Percentiles rank a stretch among this genome's conserved stretches.
Conservation (phyloP, 1,140 invertebrate species). For the Samia ricini region DNA sequence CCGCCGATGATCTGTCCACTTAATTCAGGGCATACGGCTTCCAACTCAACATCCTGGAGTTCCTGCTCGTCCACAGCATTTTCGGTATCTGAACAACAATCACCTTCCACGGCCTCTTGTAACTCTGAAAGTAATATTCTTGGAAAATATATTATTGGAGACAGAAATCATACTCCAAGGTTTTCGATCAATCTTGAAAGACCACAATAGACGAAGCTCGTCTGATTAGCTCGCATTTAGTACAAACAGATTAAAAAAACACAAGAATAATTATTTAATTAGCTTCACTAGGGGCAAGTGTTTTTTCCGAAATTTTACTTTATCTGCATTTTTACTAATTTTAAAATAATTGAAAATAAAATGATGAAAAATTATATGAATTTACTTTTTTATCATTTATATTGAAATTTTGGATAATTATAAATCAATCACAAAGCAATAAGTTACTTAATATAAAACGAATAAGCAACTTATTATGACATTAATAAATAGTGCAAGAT, state of each 20-base stretch:
- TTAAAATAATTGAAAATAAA: not conserved
- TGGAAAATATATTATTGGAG: not conserved
- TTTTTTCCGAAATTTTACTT: too few relatives aligned
- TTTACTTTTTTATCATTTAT: too few relatives aligned
- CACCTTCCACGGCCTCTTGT: slow-evolving; percentile 46
- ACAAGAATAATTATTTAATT: too few relatives aligned
- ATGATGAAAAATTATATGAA: too few relatives aligned
- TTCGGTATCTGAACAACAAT: slow-evolving; percentile 35
- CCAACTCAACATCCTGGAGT: slow-evolving; percentile 42
- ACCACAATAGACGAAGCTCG: too few relatives aligned
- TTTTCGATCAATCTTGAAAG: too few relatives aligned
- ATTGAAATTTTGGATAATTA: too few relatives aligned
- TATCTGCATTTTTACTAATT: too few relatives aligned
- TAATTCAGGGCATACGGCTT: slow-evolving; percentile 57
- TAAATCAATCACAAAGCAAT: not conserved
- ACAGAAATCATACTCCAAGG: not conserved
- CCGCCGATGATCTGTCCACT: slow-evolving; percentile 71
- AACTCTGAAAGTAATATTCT: slow-evolving; percentile 40
- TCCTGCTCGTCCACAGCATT: slow-evolving; percentile 24
- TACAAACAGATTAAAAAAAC: too few relatives aligned
- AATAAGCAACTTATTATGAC: not conserved
- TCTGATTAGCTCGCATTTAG: too few relatives aligned
- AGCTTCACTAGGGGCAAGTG: too few relatives aligned
- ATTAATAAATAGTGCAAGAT: not conserved
- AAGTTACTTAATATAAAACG: not conserved